A percentile compares a stretch with the other conserved stretches of the same genome.
phyloP scores from a whole-genome alignment of 2,888 invertebrate genomes.

The Nasonovia ribisnigri region DNA sequence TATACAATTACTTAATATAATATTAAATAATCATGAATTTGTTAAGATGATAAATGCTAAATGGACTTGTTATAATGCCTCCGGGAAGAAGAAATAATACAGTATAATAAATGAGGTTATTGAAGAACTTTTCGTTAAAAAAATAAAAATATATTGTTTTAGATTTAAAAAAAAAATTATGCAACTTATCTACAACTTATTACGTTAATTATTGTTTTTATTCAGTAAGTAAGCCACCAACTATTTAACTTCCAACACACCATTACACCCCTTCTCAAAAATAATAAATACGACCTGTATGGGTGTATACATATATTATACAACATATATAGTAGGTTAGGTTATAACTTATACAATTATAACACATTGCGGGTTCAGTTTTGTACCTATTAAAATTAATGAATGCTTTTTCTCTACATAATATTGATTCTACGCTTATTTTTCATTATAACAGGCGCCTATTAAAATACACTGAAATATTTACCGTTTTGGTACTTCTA shows the following conservation, averaged over 20 bases:
- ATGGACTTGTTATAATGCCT: neutral
- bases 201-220: neutral
- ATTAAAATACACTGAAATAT: conserved; percentile 15
- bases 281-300: no score
- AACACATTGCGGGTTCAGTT: neutral
- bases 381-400: neutral
- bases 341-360: neutral
- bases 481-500: neutral
- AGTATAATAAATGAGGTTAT: neutral
- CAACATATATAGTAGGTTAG: no score
- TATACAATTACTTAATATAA: neutral
- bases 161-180: neutral
- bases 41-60: neutral
- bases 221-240: no score
- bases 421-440: neutral
- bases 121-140: neutral
- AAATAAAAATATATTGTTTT: neutral
- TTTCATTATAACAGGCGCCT: neutral
- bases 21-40: neutral
- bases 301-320: no score
- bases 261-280: no score
- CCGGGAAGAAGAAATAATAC: neutral
- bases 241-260: no score
- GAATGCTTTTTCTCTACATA: neutral
- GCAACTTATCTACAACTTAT: neutral